Conservation (phyloP, 2,797 vertebrate species). For the Pseudomugil tenellus region DNA sequence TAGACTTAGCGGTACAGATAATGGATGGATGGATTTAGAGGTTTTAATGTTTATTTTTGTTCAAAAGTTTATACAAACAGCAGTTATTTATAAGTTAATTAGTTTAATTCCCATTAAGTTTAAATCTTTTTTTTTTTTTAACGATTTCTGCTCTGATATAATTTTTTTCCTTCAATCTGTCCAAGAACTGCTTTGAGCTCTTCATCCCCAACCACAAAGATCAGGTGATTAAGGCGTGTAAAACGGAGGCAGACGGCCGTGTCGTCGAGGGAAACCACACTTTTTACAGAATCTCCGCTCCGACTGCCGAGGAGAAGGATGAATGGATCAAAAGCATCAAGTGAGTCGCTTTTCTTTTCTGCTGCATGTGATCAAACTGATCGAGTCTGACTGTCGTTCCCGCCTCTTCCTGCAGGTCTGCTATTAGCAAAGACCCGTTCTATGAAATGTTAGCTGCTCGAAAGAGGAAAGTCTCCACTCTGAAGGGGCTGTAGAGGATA, state of each 20-base stretch:
- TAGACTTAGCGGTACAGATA: too few relatives aligned
- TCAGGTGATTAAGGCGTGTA: conserved; percentile 98
- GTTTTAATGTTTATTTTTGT: too few relatives aligned
- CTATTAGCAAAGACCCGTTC: conserved; percentile 98
- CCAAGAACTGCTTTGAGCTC: conserved; percentile 97
- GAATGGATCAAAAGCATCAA: conserved; percentile 98
- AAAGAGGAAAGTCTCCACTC: conserved; percentile 96
- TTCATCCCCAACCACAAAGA: conserved; percentile 97
- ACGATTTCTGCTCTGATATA: too few relatives aligned
- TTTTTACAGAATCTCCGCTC: conserved; percentile 95
- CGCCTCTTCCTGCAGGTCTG: conserved; percentile 83
- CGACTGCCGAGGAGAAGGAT: conserved; percentile 92
- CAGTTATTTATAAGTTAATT: neutral
- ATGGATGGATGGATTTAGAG: too few relatives aligned
- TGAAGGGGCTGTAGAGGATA: conserved; percentile 86
- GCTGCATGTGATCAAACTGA: neutral
- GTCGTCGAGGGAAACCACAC: conserved; percentile 99
- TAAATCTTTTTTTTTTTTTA: neutral
- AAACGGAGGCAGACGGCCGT: conserved; percentile 95
- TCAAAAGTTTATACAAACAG: too few relatives aligned
- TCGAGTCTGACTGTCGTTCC: neutral
- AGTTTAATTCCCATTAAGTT: neutral
- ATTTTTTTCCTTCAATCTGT: neutral
- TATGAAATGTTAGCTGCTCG: conserved; percentile 97
- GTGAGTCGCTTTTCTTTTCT: conserved; percentile 73